A percentile compares a stretch with the other conserved stretches of the same genome.
Conservation (phyloP, 2,797 vertebrate species). For the Pitangus sulphuratus region DNA sequence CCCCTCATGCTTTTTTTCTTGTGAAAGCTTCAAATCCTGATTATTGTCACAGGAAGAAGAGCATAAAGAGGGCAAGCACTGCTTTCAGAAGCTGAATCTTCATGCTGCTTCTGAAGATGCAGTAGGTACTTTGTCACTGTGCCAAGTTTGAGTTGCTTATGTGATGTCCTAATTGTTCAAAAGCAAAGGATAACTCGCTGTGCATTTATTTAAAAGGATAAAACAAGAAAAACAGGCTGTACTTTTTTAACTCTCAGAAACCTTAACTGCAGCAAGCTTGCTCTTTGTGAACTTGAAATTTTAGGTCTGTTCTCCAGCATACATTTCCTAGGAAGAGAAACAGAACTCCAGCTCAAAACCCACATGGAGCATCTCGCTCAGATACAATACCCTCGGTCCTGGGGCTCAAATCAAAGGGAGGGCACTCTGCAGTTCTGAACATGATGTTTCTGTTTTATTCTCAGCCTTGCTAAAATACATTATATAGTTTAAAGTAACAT, state of each 20-base stretch:
- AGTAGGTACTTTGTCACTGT: neutral
- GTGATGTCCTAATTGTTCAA: neutral
- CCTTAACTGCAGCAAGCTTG: neutral
- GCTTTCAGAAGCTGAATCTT: neutral
- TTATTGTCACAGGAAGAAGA: neutral
- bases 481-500: conserved; percentile 23
- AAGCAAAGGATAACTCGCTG: neutral
- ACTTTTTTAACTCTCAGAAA: neutral
- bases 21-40: neutral
- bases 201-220: neutral
- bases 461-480: conserved; percentile 59
- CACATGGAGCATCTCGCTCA: neutral
- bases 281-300: neutral
- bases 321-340: neutral
- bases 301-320: neutral
- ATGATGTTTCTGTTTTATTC: conserved; percentile 46
- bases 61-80: neutral
- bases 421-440: conserved; percentile 1
- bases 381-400: neutral
- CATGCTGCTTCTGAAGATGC: neutral
- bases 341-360: neutral
- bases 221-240: neutral
- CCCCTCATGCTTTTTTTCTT: neutral
- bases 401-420: neutral
- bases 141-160: neutral